Base-by-base conservation (phyloP, 2,113 vertebrate species). In the Phyllopteryx taeniolatus region DNA sequence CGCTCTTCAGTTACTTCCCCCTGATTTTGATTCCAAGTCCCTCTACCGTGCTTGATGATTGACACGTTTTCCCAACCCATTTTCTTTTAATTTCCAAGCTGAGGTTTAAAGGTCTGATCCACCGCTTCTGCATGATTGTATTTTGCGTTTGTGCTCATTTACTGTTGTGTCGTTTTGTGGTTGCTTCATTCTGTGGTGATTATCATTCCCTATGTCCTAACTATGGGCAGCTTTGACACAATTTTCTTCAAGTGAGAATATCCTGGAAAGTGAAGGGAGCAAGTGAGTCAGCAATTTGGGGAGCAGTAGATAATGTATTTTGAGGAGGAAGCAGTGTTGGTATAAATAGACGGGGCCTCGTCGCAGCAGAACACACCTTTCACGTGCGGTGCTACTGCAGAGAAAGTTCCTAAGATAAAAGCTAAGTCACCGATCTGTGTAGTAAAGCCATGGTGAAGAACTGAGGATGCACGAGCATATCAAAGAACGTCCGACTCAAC, bases 151-250 rank as follows among this genome's bases (percentile, higher is more conserved):
- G 35, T 75, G 33, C 77, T 77, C 8, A 42, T 75, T 65, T 74
- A 59, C 57, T 73, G 51, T 33, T 72, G 10, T 35, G 56, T 75
- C 70, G 14, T 80, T 59, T 63, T 77, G 80, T 70, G 73, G 46
- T 78, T 84, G 79, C 53, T 84, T 80, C 70, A 78, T 86, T 83
- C 68, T 84, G 82, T 74, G 70, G 78, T n/a, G 79, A 76, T 88
- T 89, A 39, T 84, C 79, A 70, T 74, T 79, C 35, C 70, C 74
- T 74, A 43, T 86, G 49, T 47, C 20, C 17, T 46, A 2, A 20
- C 13, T 20, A 43, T 54, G 42, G 9, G 8, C 3, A 10, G 65
- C 17, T 47, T 67, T 22, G 27, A 9, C 11, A 73, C 39, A 61
- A 7, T 33, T 70, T 27, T 54, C 17, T 74, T 59, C 13, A 79